Evolutionary conservation across 1,140 invertebrate genomes (phyloP), one percentile per base, ranked within the genome.

Genomic region (Atopsyche davidsoni): DNA sequence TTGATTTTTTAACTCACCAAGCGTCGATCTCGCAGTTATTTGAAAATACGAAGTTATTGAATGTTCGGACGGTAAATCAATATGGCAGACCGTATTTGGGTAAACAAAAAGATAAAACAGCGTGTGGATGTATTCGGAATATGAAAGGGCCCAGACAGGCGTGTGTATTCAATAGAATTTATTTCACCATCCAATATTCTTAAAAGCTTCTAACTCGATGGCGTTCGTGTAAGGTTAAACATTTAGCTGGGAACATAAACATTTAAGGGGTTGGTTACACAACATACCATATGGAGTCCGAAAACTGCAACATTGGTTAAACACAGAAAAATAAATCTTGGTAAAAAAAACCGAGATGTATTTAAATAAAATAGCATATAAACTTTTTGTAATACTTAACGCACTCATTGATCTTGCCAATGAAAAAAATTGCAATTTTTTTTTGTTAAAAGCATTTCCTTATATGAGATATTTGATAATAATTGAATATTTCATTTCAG

Each of bases 181-280:
- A 55, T 50, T 45, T 47, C 32, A 50, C 38, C 46, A 46, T 46
- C 46, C 47, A 55, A 55, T 55, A 55, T 55, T 45, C 53, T 55
- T 55, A 55, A 55, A 55, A 55, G 53, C 40, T 32, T 55, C 42
- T 21, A 24, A n/a, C 24, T 0, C 16, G n/a, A 44, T 22, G 35
- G 19, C 18, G 23, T 48, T 40, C 38, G 24, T 44, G 31, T 40
- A 31, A 43, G 28, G 41, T 44, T 45, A 28, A 38, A 41, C 43
- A 41, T 45, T 53, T 35, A 35, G 35, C 24, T 34, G 39, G 31
- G 25, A 25, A 28, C 28, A 43, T 50, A 46, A 55, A 50, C 40
- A 50, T 43, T 34, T 36, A 36, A 47, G n/a, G n/a, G 32, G 24
- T 18, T 19, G 16, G 24, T 25, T 10, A 32, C 23, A 24, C 32